Evolutionary conservation across 2,888 invertebrate species (phyloP).

Genomic region (Calameuta pallipes): DNA sequence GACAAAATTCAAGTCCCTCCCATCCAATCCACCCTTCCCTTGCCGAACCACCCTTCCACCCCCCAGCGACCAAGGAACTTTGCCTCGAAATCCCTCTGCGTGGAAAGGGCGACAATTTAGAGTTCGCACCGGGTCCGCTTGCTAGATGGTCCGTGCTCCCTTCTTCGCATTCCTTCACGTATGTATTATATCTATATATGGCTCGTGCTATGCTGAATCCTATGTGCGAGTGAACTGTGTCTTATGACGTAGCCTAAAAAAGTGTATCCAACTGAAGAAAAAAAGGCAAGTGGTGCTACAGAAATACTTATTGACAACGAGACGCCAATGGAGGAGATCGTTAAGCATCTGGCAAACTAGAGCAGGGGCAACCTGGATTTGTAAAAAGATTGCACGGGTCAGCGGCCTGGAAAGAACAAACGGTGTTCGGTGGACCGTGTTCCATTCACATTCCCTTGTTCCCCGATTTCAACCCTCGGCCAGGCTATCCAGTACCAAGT

Average conservation of each 20-base stretch:
- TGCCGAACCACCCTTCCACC: not conserved
- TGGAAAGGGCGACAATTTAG: not conserved
- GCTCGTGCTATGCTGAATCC: not conserved
- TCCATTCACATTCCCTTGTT: slow-evolving; percentile 49
- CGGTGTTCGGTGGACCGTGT: slow-evolving; percentile 62
- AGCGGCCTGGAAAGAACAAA: slow-evolving; percentile 64
- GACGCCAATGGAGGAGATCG: not conserved
- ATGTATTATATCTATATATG: not conserved
- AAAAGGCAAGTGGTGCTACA: not conserved
- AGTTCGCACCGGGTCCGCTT: not conserved
- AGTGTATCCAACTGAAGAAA: not conserved
- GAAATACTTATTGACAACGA: not conserved
- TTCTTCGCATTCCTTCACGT: not conserved
- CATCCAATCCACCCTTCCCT: not conserved
- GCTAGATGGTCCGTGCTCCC: not conserved
- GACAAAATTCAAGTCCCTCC: slow-evolving; percentile 12
- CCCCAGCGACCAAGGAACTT: not conserved
- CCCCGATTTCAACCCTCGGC: slow-evolving; percentile 16
- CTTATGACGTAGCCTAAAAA: not conserved
- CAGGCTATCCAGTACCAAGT: not conserved
- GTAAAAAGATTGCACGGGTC: slow-evolving; percentile 65
- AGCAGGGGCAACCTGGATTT: slow-evolving; percentile 60
- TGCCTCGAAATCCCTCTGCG: not conserved
- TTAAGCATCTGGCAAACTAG: not conserved
- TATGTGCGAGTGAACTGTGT: not conserved